These are phyloP conservation scores for Amphiura filiformis DNA, from an alignment of 35 echinoderm and acorn worm species.

Conservation along the genomic window DNA sequence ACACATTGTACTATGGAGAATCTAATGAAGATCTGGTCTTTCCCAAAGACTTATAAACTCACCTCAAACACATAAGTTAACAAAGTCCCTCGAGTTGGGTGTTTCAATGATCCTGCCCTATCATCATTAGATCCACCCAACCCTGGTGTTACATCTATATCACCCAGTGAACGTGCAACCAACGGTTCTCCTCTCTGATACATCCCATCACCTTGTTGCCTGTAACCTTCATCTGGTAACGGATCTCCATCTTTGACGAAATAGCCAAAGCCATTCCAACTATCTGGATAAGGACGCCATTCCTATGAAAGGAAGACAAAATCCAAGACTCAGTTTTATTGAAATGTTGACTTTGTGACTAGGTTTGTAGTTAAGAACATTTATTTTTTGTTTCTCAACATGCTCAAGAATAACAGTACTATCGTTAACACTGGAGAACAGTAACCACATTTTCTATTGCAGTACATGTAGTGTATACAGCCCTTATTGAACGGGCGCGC, in stretches of 20 bases:
- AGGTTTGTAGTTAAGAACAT: too few species aligned
- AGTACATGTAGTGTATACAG: too few species aligned
- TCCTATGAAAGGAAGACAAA: constrained; percentile 45
- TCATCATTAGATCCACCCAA: constrained; percentile 67
- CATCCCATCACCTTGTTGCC: not conserved
- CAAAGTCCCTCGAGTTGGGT: constrained; percentile 73
- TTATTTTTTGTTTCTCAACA: too few species aligned
- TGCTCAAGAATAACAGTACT: too few species aligned
- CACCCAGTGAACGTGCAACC: not conserved
- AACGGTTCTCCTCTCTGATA: not conserved
- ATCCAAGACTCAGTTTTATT: not conserved
- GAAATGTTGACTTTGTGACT: too few species aligned
- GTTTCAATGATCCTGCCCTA: constrained; percentile 70
- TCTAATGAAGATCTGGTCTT: too few species aligned
- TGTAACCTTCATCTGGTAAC: not conserved
- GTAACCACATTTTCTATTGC: too few species aligned
- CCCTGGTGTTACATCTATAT: constrained; percentile 60
- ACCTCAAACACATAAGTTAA: constrained; percentile 97
- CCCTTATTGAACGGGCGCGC: too few species aligned
- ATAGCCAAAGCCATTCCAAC: constrained; percentile 67
- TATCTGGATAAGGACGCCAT: constrained; percentile 78
- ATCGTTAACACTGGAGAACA: too few species aligned
- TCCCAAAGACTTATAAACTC: not conserved
- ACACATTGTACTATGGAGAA: too few species aligned
- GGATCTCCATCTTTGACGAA: constrained; percentile 68